Evolutionary conservation across 1,140 invertebrate species (phyloP).

Genomic region (Drosophila bocki): DNA sequence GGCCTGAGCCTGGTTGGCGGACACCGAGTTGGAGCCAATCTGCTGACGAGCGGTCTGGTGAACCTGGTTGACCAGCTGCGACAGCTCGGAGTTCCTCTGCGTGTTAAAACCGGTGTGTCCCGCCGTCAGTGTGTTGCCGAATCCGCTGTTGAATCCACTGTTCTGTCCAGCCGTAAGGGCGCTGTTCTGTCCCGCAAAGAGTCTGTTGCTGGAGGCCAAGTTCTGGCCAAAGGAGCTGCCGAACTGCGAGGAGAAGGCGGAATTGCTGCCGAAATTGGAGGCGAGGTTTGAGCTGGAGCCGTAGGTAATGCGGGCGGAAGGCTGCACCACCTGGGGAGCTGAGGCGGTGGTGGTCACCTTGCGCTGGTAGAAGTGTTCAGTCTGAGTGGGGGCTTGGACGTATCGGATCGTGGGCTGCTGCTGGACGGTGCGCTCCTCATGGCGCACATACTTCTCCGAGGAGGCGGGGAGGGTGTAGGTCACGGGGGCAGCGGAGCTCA

Average conservation of each 20-base stretch:
- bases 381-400: slow-evolving; percentile 50
- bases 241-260: slow-evolving; percentile 33
- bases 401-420: slow-evolving; percentile 52
- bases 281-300: slow-evolving; percentile 35
- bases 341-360: slow-evolving; percentile 61
- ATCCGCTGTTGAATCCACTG: slow-evolving; percentile 42
- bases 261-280: slow-evolving; percentile 46
- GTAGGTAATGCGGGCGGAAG: slow-evolving; percentile 31
- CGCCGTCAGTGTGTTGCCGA: not conserved
- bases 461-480: slow-evolving; percentile 57
- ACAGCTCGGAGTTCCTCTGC: slow-evolving; percentile 41
- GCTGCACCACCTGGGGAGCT: slow-evolving; percentile 56
- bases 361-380: slow-evolving; percentile 68
- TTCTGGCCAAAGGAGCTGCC: slow-evolving; percentile 46
- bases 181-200: slow-evolving; percentile 17
- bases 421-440: slow-evolving; percentile 68
- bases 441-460: slow-evolving; percentile 67
- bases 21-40: slow-evolving; percentile 19
- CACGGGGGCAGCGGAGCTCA: slow-evolving; percentile 49
- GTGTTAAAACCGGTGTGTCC: slow-evolving; percentile 31
- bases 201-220: slow-evolving; percentile 39
- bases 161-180: slow-evolving; percentile 27
- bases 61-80: slow-evolving; percentile 62
- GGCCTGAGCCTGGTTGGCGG: slow-evolving; percentile 41
- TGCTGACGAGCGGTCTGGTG: slow-evolving; percentile 62